These are phyloP conservation scores for Carettochelys insculpta DNA, from an alignment of 2,113 vertebrate species.

Conservation along the genomic window DNA sequence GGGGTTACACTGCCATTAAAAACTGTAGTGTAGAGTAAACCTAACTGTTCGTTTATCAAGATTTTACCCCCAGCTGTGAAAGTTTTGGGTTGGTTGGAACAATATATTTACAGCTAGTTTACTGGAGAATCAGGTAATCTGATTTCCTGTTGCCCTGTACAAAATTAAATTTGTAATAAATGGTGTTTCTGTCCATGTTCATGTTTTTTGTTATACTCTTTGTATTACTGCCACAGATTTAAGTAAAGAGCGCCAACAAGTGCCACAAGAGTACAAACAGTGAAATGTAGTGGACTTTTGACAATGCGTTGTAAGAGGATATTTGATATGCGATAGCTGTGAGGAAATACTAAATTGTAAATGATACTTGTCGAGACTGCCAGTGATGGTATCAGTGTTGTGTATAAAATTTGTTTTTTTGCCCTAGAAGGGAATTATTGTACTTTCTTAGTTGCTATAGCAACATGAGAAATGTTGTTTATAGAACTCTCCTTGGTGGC, in stretches of 20 bases:
- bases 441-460: not conserved
- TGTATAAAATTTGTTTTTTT: not conserved
- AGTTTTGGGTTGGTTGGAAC: not conserved
- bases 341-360: not conserved
- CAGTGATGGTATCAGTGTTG: not conserved
- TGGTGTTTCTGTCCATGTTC: not conserved
- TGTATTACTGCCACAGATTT: not conserved
- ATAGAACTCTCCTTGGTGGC: not conserved
- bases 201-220: not conserved
- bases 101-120: not conserved
- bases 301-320: not conserved
- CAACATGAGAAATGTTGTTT: not conserved
- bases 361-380: not conserved
- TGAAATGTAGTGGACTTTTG: not conserved
- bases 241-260: not conserved
- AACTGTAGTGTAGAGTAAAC: not conserved
- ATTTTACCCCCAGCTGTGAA: not conserved
- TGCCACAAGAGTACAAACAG: not conserved
- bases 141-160: not conserved
- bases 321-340: not conserved
- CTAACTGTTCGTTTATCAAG: not conserved
- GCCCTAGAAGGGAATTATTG: not conserved
- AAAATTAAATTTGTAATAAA: not conserved
- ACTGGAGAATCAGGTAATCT: not conserved
- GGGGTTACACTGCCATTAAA: not conserved